A percentile compares a stretch with the other conserved stretches of the same genome.
phyloP scores from a whole-genome alignment of 2,888 invertebrate species.

The Magallana nippona region DNA sequence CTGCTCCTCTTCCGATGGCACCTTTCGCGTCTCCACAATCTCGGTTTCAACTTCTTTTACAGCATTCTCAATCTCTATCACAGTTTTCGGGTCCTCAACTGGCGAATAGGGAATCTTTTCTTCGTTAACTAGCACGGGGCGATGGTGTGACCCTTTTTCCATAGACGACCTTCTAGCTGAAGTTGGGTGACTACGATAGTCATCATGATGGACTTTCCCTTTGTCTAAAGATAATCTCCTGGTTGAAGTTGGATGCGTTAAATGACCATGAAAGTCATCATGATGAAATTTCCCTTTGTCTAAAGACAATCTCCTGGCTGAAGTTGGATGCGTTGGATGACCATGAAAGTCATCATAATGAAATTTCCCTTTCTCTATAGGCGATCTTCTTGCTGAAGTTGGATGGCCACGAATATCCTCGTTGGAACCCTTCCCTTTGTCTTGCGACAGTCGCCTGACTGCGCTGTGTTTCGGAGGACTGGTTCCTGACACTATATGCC shows the following conservation, averaged over 20 bases:
- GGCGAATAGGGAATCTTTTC: neutral
- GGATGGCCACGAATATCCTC: neutral
- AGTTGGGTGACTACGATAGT: neutral
- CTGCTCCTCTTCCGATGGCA: neutral
- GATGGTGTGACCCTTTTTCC: neutral
- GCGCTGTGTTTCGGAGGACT: neutral
- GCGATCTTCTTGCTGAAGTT: neutral
- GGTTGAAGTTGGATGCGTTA: neutral
- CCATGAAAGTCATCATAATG: neutral
- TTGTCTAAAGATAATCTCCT: neutral
- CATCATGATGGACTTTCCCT: neutral
- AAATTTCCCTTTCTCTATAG: neutral
- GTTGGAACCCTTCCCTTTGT: neutral
- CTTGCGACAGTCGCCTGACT: neutral
- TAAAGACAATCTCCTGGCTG: neutral
- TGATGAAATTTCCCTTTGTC: neutral
- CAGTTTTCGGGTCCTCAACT: neutral
- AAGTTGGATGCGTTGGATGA: neutral
- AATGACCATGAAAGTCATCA: neutral
- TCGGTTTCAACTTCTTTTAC: conserved; percentile 1
- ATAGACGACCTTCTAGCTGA: neutral
- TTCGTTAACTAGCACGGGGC: neutral
- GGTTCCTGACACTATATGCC: neutral
- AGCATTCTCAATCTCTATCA: neutral
- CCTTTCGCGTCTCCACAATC: neutral